These are phyloP conservation scores for Belonocnema kinseyi DNA, from an alignment of 1,140 invertebrate genomes.

Conservation along the genomic window DNA sequence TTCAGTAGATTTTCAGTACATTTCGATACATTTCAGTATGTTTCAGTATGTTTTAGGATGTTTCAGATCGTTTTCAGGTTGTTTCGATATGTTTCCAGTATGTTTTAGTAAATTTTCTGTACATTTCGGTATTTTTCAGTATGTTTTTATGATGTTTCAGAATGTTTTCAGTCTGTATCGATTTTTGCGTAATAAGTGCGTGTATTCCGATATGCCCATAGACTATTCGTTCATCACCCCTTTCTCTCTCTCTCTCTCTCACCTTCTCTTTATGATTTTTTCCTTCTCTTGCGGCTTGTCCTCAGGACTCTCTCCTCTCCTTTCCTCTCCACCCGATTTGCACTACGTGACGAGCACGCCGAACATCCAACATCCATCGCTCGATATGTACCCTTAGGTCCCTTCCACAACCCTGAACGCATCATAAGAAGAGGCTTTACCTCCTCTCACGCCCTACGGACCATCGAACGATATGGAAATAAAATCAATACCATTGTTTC, in stretches of 20 bases:
- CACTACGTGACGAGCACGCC: conserved; percentile 72
- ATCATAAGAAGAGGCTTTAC: conserved; percentile 44
- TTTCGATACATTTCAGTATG: no score
- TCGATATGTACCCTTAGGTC: conserved; percentile 71
- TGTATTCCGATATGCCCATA: conserved; percentile 27
- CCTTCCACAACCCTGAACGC: conserved; percentile 50
- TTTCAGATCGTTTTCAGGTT: no score
- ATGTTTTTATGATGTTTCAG: no score
- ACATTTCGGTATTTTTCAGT: no score
- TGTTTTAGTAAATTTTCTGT: no score
- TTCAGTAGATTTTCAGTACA: no score
- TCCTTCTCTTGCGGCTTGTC: conserved; percentile 21
- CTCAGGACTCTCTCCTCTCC: conserved; percentile 43
- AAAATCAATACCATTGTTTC: conserved; percentile 76
- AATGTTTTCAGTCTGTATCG: no score
- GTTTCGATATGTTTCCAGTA: no score
- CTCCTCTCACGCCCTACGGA: conserved; percentile 39
- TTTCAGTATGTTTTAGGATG: no score
- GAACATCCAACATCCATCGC: conserved; percentile 73
- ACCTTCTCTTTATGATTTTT: conserved; percentile 32
- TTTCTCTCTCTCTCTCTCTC: conserved; percentile 32
- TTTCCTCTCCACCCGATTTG: conserved; percentile 53
- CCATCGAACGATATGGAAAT: conserved; percentile 70
- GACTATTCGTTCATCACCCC: conserved; percentile 49
- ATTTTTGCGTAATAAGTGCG: no score